Evolutionary conservation across 2,113 vertebrate genomes (phyloP).

Genomic region (Rhabdomys dilectus): DNA sequence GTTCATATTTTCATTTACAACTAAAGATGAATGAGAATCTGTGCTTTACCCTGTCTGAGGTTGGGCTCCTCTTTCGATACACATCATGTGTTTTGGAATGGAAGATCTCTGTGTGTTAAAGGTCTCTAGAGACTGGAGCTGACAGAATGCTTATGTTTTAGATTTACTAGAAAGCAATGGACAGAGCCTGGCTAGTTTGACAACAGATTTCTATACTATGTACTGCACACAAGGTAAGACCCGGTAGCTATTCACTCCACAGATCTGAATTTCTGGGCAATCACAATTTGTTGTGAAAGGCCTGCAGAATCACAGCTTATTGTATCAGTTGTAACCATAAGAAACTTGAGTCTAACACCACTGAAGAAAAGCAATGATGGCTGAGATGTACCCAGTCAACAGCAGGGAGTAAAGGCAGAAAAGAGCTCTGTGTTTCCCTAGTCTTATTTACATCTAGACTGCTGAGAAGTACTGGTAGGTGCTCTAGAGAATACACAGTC

Average conservation of each 20-base stretch:
- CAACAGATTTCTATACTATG: background rate
- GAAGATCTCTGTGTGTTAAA: background rate
- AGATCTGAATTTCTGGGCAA: background rate
- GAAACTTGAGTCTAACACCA: background rate
- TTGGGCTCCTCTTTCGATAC: background rate
- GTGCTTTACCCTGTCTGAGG: slow-evolving; percentile 12
- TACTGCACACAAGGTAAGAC: background rate
- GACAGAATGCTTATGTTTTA: background rate
- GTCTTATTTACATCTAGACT: background rate
- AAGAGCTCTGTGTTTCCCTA: background rate
- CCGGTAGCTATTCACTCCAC: background rate
- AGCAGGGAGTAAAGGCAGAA: background rate
- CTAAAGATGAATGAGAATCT: slow-evolving; percentile 55
- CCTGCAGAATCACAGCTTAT: background rate
- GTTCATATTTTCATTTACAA: slow-evolving; percentile 57
- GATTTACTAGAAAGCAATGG: background rate
- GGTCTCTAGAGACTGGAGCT: background rate
- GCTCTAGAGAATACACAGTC: background rate
- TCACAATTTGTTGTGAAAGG: background rate
- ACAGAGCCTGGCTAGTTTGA: background rate
- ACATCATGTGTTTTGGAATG: background rate
- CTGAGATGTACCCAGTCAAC: background rate
- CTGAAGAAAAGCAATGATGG: no score
- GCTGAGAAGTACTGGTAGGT: background rate
- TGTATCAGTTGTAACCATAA: background rate